phyloP scores from a whole-genome alignment of 1,140 invertebrate genomes.

The Dermatophagoides farinae region DNA sequence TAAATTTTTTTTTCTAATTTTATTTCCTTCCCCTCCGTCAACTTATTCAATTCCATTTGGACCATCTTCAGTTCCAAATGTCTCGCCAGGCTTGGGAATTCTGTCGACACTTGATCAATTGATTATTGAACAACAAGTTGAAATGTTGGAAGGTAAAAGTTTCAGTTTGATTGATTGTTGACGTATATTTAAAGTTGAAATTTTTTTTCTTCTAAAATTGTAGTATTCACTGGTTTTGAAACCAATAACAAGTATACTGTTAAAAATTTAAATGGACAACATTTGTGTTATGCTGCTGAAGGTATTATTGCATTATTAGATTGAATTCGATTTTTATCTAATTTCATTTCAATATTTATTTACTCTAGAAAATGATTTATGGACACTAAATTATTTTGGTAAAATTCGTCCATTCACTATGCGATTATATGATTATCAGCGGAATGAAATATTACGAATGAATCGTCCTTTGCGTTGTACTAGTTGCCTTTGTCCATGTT shows the following conservation, averaged over 20 bases:
- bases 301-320: constrained; percentile 22
- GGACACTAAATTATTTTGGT: constrained; percentile 53
- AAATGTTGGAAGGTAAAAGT: constrained; percentile 21
- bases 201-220: constrained; percentile 12
- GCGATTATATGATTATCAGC: constrained; percentile 53
- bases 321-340: not conserved
- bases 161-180: too few relatives aligned
- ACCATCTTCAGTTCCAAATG: not conserved
- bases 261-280: constrained; percentile 47
- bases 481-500: constrained; percentile 59
- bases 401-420: constrained; percentile 53
- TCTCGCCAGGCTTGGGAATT: constrained; percentile 12
- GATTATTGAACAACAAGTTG: constrained; percentile 16
- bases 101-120: constrained; percentile 14
- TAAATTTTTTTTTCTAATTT: not conserved
- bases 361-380: constrained; percentile 33
- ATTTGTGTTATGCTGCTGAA: constrained; percentile 62
- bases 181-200: not conserved
- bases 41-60: not conserved
- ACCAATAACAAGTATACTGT: constrained; percentile 71
- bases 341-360: not conserved
- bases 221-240: constrained; percentile 60
- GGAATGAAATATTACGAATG: constrained; percentile 54
- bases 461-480: constrained; percentile 43
- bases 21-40: not conserved